Conservation (phyloP, 2,888 invertebrate species). For the Pasiphila rectangulata region DNA sequence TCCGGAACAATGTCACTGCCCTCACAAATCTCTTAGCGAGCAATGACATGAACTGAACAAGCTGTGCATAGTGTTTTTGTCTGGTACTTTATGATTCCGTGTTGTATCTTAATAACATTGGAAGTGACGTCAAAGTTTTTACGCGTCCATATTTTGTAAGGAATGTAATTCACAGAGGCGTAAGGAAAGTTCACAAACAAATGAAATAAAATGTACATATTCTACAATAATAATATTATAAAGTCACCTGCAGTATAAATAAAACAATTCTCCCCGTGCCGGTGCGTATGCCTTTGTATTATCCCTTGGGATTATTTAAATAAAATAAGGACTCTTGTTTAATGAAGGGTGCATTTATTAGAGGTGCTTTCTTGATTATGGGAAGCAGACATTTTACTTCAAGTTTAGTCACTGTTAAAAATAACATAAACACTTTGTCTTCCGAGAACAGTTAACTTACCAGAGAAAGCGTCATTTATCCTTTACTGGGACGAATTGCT, state of each 20-base stretch:
- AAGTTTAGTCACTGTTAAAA: neutral
- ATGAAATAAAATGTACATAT: neutral
- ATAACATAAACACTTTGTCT: neutral
- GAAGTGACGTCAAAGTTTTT: neutral
- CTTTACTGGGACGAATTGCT: constrained; percentile 6
- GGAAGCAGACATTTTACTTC: neutral
- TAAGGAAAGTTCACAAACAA: neutral
- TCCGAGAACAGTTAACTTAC: neutral
- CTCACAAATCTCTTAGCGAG: constrained; percentile 34
- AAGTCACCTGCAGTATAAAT: neutral
- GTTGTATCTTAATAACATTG: no score
- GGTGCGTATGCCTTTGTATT: constrained; percentile 1
- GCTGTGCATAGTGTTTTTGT: constrained; percentile 6
- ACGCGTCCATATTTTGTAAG: neutral
- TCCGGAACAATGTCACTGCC: constrained; percentile 67
- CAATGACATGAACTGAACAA: constrained; percentile 19
- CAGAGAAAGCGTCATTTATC: constrained; percentile 2
- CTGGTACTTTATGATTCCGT: neutral
- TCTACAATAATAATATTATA: neutral
- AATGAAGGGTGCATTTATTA: constrained; percentile 15
- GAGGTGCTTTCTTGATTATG: neutral
- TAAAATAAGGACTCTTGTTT: constrained; percentile 1
- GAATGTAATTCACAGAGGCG: neutral
- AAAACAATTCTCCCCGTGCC: neutral
- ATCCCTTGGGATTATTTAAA: neutral